Conservation (phyloP, 2,797 vertebrate species). For the Bovichtus diacanthus region DNA sequence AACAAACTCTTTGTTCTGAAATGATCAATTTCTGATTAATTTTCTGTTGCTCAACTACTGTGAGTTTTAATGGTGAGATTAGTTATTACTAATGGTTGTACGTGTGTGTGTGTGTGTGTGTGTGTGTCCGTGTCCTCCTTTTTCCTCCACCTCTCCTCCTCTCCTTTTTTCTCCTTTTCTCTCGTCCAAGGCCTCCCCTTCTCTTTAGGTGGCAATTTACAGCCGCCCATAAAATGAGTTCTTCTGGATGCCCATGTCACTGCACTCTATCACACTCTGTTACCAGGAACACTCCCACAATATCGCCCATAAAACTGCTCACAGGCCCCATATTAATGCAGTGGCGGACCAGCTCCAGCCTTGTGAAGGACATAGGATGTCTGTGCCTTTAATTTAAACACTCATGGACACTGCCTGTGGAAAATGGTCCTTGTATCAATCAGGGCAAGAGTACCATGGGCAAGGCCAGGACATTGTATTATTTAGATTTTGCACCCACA, state of each 20-base stretch:
- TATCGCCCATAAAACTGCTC: conserved; percentile 80
- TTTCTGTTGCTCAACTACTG: not conserved
- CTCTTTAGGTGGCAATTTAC: conserved; percentile 78
- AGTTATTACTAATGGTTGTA: not conserved
- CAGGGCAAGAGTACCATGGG: conserved; percentile 19
- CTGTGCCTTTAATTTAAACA: conserved; percentile 76
- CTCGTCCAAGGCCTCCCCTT: conserved; percentile 69
- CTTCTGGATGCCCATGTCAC: conserved; percentile 68
- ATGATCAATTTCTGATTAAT: not conserved
- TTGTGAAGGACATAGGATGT: conserved; percentile 77
- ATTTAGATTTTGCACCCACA: conserved; percentile 33
- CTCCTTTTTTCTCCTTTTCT: conserved; percentile 22
- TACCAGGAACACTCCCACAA: conserved; percentile 76
- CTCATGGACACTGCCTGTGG: conserved; percentile 51
- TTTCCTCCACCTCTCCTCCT: conserved; percentile 16
- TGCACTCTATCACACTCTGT: conserved; percentile 76
- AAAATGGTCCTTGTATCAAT: conserved; percentile 64
- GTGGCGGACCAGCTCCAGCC: conserved; percentile 40
- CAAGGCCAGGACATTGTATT: conserved; percentile 50
- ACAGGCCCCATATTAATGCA: conserved; percentile 71
- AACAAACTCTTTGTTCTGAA: not conserved
- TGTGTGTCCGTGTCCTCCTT: conserved; percentile 9
- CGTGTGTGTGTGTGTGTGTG: not conserved
- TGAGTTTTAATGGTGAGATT: not conserved
- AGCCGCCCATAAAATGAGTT: conserved; percentile 79